Percentiles rank a stretch among this genome's conserved stretches.
These are phyloP conservation scores for Drosophila aldrichi DNA, from an alignment of 2,888 invertebrate species.

Conservation along the genomic window DNA sequence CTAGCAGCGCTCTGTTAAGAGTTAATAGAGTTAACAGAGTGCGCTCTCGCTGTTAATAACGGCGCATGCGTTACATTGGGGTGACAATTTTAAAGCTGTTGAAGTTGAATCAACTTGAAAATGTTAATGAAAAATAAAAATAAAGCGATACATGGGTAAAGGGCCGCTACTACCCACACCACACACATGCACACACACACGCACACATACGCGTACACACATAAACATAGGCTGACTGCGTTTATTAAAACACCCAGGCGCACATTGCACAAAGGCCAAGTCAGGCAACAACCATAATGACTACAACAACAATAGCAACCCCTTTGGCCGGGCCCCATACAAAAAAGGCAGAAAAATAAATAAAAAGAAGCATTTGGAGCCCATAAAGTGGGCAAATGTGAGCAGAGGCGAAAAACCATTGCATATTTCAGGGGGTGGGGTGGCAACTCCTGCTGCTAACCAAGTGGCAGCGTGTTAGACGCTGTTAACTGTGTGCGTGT, in stretches of 20 bases:
- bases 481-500: conserved; percentile 19
- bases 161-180: conserved; percentile 38
- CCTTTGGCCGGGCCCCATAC: conserved; percentile 33
- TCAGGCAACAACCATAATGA: conserved; percentile 28
- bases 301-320: conserved; percentile 29
- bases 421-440: conserved; percentile 71
- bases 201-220: conserved; percentile 14
- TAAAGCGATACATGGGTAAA: conserved; percentile 62
- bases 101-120: conserved; percentile 62
- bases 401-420: conserved; percentile 59
- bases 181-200: conserved; percentile 8
- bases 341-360: conserved; percentile 11
- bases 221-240: conserved; percentile 43
- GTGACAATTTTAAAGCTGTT: conserved; percentile 48
- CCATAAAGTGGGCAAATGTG: conserved; percentile 73
- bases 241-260: conserved; percentile 73
- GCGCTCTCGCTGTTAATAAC: conserved; percentile 14
- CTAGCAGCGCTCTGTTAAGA: conserved; percentile 39
- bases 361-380: conserved; percentile 56
- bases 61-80: conserved; percentile 64
- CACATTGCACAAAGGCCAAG: conserved; percentile 59
- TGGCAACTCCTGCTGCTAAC: conserved; percentile 50
- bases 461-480: conserved; percentile 60
- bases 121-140: conserved; percentile 74
- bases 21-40: conserved; percentile 38